Base-by-base conservation (phyloP, 1,140 invertebrate species). In the Ceratina japonica region DNA sequence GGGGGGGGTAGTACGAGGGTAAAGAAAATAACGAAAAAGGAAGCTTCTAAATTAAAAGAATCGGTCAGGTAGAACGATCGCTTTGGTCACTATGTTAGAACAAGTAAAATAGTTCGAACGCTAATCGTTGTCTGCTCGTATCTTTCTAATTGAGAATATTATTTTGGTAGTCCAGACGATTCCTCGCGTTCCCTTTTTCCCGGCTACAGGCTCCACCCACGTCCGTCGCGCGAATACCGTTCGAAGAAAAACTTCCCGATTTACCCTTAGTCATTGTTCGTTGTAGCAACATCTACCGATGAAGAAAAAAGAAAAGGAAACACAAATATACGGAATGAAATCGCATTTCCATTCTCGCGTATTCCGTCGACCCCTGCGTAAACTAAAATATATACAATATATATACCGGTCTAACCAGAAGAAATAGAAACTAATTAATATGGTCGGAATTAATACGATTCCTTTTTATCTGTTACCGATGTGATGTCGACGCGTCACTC, bases 21-120 rank as follows among this genome's bases (percentile, higher is more conserved):
- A 27, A 66, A 64, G 37, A 70, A 54, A 37, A 76, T 75, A 76
- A 74, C 81, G 62, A 79, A 44, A 76, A 69, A 70, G 31, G 56
- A 61, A 80, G 16, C 56, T 52, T 85, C 31, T 65, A 49, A 83
- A 78, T 80, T 44, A 78, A 70, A 78, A 71, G 62, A 56, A 54
- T 56, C 64, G 70, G 37, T 44, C 71, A 77, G 65, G 66, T 77
- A 74, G 58, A 79, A 78, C 18, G 37, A 78, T 72, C 37, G 66
- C 76, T 80, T 64, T 31, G 74, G 61, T 78, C 61, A 83, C 54
- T 69, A 64, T 27, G 62, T 68, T 79, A 49, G 70, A 80, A 70
- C 71, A 69, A 85, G 68, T 88, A 86, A 86, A 64, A 76, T 71
- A 86, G 64, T 74, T 75, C 65, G 24, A 76, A 82, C 79, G 56